Evolutionary conservation across 2,113 vertebrate genomes (phyloP).

Genomic region (Peromyscus californicus): DNA sequence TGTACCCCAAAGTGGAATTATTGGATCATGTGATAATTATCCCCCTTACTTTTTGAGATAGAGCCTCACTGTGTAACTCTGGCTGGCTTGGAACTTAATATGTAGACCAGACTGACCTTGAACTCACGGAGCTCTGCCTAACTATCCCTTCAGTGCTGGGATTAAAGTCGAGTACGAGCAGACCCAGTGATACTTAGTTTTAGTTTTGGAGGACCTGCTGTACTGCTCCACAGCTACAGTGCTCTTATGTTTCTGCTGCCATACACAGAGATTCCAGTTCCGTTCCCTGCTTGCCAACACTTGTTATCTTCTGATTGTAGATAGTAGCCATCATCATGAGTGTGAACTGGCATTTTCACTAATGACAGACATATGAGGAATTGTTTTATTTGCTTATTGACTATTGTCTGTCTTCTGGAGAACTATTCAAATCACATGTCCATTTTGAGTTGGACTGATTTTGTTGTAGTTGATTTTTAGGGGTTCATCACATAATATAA

Average conservation of each 20-base stretch:
- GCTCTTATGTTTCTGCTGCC: not conserved
- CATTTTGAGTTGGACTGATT: not conserved
- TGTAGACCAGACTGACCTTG: not conserved
- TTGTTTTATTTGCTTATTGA: conserved; percentile 8
- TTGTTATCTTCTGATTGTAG: not conserved
- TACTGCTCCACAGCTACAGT: not conserved
- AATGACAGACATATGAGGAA: not conserved
- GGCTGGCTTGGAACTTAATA: not conserved
- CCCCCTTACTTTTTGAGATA: no score
- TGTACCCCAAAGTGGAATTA: not conserved
- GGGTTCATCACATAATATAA: not conserved
- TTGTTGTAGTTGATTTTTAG: conserved; percentile 42
- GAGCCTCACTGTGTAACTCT: not conserved
- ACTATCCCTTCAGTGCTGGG: not conserved
- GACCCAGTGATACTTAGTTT: not conserved
- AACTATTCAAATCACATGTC: not conserved
- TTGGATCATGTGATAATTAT: not conserved
- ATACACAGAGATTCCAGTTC: not conserved
- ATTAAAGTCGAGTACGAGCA: not conserved
- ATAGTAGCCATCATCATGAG: not conserved
- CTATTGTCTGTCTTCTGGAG: not conserved
- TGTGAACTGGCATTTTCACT: not conserved
- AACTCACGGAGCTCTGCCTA: not conserved
- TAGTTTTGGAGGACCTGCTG: not conserved
- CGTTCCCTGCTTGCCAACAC: not conserved